Percentiles rank a stretch among this genome's conserved stretches.
These are phyloP conservation scores for Tipula vernalis DNA, from an alignment of 2,888 invertebrate species.

Conservation along the genomic window DNA sequence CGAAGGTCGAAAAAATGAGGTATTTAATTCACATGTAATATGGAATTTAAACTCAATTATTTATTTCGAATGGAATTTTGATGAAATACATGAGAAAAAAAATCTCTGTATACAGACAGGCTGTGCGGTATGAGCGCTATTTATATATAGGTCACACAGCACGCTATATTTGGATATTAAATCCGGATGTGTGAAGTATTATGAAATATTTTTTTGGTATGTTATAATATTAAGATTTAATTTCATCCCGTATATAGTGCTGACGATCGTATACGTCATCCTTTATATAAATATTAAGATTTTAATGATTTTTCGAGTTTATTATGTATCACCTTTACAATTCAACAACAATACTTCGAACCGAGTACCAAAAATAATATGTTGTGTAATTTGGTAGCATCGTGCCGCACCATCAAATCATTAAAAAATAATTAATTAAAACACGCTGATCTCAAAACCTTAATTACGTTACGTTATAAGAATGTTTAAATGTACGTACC, in stretches of 20 bases:
- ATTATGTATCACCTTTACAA: background rate
- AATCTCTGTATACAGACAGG: background rate
- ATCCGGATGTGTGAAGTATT: background rate
- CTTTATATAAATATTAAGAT: background rate
- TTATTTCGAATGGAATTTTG: slow-evolving; percentile 1
- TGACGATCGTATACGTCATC: background rate
- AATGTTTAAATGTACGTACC: background rate
- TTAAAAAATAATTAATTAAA: background rate
- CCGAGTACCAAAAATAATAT: background rate
- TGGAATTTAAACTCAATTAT: background rate
- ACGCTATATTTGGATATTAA: background rate
- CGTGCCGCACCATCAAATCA: background rate
- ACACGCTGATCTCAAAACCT: background rate
- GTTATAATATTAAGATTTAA: background rate
- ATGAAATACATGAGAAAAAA: background rate
- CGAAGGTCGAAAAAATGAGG: background rate
- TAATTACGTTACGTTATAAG: background rate
- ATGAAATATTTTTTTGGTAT: background rate
- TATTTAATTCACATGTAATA: background rate
- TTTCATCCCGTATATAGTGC: background rate
- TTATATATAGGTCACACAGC: background rate
- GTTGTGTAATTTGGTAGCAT: background rate
- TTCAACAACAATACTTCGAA: background rate
- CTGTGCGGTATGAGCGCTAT: background rate
- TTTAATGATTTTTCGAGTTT: background rate